Percentiles rank a stretch among this genome's conserved stretches.
Conservation (phyloP, 2,888 invertebrate genomes). For the Serrognathus titanus region DNA sequence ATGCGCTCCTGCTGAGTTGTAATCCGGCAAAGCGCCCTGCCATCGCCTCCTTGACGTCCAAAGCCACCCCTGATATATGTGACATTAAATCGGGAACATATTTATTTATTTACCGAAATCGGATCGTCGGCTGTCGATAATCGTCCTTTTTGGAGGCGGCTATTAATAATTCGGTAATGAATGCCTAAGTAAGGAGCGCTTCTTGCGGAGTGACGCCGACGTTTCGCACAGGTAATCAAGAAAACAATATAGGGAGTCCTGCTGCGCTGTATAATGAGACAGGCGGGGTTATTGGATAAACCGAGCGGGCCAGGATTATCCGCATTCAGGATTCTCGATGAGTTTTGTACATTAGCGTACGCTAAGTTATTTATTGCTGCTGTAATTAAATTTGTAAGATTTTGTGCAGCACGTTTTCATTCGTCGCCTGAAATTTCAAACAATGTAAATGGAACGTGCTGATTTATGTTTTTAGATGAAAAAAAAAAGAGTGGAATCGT, state of each 20-base stretch:
- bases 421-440: background rate
- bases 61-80: constrained; percentile 22
- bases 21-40: constrained; percentile 35
- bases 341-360: constrained; percentile 26
- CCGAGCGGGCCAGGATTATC: constrained; percentile 39
- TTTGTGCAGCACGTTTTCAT: background rate
- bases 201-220: constrained; percentile 14
- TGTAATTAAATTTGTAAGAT: constrained; percentile 28
- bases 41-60: constrained; percentile 31
- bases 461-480: too few species aligned
- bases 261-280: constrained; percentile 48
- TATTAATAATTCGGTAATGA: background rate
- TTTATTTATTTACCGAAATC: constrained; percentile 1
- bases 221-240: constrained; percentile 46
- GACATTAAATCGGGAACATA: constrained; percentile 14
- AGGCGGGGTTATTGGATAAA: constrained; percentile 38
- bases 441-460: too few species aligned
- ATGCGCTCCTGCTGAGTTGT: constrained; percentile 43
- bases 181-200: constrained; percentile 6
- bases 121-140: background rate
- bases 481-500: too few species aligned
- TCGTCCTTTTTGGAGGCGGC: background rate
- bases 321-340: constrained; percentile 36
- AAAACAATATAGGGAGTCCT: constrained; percentile 51
- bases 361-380: constrained; percentile 32